These are phyloP conservation scores for Gymnobelideus leadbeateri DNA, from an alignment of 2,113 vertebrate genomes.

Conservation along the genomic window DNA sequence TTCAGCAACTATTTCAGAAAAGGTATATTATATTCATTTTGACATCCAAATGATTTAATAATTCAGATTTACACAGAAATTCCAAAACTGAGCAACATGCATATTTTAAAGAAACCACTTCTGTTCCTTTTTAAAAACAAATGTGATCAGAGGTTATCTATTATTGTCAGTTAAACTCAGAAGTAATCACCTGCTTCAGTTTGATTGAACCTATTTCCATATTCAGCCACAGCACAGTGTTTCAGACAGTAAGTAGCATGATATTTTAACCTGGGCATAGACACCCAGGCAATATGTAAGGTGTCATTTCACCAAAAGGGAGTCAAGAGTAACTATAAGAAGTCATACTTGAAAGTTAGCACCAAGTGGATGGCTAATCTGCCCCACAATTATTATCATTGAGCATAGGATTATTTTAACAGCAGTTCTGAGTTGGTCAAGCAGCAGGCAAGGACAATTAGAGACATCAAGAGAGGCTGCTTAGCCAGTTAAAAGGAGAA, in stretches of 20 bases:
- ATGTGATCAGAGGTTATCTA: not conserved
- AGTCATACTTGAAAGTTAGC: not conserved
- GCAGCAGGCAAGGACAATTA: not conserved
- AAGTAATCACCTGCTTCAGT: not conserved
- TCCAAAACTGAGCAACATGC: not conserved
- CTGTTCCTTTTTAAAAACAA: not conserved
- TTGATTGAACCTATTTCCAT: not conserved
- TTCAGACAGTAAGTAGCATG: not conserved
- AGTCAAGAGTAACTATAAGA: not conserved
- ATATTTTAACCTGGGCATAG: not conserved
- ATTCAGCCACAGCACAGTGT: not conserved
- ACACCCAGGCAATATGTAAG: not conserved
- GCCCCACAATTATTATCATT: not conserved
- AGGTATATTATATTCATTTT: not conserved
- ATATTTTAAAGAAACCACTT: not conserved
- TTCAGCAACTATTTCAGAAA: not conserved
- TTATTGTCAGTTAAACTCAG: not conserved
- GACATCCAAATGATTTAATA: not conserved
- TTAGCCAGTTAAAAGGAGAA: not conserved
- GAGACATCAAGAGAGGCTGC: not conserved
- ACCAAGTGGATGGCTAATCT: not conserved
- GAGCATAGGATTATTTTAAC: not conserved
- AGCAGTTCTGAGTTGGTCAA: not conserved
- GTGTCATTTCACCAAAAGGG: not conserved
- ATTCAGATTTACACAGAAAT: not conserved